phyloP scores from a whole-genome alignment of 2,888 invertebrate species.

The Pyrocoelia pectoralis region DNA sequence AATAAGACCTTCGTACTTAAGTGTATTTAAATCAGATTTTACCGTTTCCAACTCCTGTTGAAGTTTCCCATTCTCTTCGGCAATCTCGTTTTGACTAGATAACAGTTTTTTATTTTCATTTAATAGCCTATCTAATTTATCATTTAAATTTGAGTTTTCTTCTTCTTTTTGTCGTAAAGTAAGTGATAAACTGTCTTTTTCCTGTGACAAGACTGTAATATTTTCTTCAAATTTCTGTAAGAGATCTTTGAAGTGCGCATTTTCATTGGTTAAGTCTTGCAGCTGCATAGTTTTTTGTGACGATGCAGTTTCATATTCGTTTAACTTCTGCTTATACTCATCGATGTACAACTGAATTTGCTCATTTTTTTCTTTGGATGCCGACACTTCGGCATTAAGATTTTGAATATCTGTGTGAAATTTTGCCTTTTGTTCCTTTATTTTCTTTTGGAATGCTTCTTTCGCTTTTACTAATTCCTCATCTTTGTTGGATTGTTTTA shows the following conservation, averaged over 20 bases:
- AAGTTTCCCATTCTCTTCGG: background rate
- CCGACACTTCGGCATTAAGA: conserved; percentile 21
- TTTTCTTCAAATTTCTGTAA: background rate
- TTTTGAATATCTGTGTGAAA: conserved; percentile 37
- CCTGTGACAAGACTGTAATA: background rate
- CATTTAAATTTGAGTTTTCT: background rate
- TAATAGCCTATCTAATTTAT: background rate
- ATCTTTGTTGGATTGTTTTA: conserved; percentile 3
- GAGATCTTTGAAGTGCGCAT: conserved; percentile 14
- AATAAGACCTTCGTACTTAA: too few species aligned
- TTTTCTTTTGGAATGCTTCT: conserved; percentile 16
- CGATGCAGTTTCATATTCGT: conserved; percentile 17
- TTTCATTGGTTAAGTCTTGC: background rate
- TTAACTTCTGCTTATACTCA: conserved; percentile 22
- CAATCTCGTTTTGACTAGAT: too few species aligned
- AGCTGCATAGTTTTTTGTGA: conserved; percentile 27
- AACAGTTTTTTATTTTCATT: conserved; percentile 17
- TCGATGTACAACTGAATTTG: conserved; percentile 14
- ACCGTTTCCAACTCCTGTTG: background rate
- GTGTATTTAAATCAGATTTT: too few species aligned
- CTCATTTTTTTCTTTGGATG: conserved; percentile 17
- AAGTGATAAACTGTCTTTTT: background rate
- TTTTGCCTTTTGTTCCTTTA: conserved; percentile 39
- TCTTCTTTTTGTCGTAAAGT: background rate
- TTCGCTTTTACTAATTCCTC: conserved; percentile 32